Evolutionary conservation across 2,888 invertebrate genomes (phyloP).

Genomic region (Ectobius pallidus): DNA sequence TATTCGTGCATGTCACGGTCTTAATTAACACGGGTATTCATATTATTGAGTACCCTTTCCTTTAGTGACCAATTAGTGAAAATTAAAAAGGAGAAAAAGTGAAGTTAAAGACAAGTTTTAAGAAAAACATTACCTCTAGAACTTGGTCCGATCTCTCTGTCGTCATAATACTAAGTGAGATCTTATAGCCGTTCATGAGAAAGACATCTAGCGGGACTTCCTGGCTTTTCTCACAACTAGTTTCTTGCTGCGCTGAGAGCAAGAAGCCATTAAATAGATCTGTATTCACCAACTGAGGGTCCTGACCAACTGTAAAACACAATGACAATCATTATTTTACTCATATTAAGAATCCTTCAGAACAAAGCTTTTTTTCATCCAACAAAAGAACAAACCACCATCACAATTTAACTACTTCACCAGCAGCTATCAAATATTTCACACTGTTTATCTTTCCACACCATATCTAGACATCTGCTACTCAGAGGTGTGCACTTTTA

Average conservation of each 20-base stretch:
- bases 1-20: too few relatives aligned
- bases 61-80: too few relatives aligned
- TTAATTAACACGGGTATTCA: too few relatives aligned
- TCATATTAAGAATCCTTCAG: not conserved
- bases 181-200: constrained; percentile 85
- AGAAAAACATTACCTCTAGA: constrained; percentile 64
- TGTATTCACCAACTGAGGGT: constrained; percentile 76
- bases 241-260: constrained; percentile 90
- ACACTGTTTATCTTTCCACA: too few relatives aligned
- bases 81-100: too few relatives aligned
- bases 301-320: constrained; percentile 86
- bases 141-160: constrained; percentile 85
- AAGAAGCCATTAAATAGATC: constrained; percentile 86
- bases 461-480: too few relatives aligned
- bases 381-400: not conserved
- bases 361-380: not conserved
- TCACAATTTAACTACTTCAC: not conserved
- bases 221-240: constrained; percentile 68
- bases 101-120: too few relatives aligned
- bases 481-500: too few relatives aligned
- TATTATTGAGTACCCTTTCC: too few relatives aligned
- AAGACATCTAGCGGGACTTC: constrained; percentile 81
- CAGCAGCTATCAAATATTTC: too few relatives aligned
- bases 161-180: constrained; percentile 78
- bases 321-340: constrained; percentile 26